These are phyloP conservation scores for Mycalesis mineus DNA, from an alignment of 2,888 invertebrate species.

Conservation along the genomic window DNA sequence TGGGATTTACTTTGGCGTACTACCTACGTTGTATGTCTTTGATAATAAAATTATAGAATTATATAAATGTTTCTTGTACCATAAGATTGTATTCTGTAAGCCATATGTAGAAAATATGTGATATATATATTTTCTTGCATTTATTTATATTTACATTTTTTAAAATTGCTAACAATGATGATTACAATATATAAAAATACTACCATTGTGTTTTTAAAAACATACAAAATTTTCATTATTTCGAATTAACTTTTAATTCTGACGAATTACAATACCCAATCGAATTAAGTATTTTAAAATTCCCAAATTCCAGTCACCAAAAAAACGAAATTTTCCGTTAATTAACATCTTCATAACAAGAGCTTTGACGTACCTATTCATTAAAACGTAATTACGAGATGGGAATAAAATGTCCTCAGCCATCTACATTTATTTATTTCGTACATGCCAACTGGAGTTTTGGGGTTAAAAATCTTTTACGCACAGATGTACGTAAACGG, in stretches of 20 bases:
- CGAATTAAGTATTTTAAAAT: too few species aligned
- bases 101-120: too few species aligned
- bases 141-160: too few species aligned
- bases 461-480: constrained; percentile 5
- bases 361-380: neutral
- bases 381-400: constrained; percentile 3
- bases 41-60: too few species aligned
- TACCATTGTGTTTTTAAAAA: too few species aligned
- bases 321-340: neutral
- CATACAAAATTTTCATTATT: neutral
- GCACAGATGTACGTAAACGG: constrained; percentile 5
- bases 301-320: neutral
- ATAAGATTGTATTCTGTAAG: too few species aligned
- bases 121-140: too few species aligned
- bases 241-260: neutral
- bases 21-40: too few species aligned
- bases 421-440: neutral
- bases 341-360: neutral
- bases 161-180: too few species aligned
- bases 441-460: neutral
- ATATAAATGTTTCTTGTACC: too few species aligned
- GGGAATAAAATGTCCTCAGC: constrained; percentile 4
- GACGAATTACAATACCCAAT: neutral
- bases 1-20: too few species aligned
- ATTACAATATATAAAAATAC: too few species aligned